Evolutionary conservation across 2,797 vertebrate genomes (phyloP), one percentile per base, ranked within the genome.

Genomic region (Amblyraja radiata): DNA sequence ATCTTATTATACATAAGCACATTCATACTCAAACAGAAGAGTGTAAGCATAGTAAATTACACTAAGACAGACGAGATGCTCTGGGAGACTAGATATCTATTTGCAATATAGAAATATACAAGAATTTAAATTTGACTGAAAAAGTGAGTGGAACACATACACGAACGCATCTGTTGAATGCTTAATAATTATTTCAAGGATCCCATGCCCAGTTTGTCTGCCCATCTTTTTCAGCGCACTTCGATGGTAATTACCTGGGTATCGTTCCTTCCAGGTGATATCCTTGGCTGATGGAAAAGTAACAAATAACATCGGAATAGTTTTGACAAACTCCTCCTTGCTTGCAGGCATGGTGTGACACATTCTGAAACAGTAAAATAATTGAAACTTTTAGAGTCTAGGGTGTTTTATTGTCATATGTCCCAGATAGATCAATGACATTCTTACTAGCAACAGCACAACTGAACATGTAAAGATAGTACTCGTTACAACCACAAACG

Each of bases 281-380:
- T 98, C 98, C 96, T 98, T 98, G 94, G 97, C 95, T 0, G 97
- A 97, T 0, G 97, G 97, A 93, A 97, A 96, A 32, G 97, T 98
- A 94, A 98, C 95, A 93, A 97, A 97, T 96, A 98, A 97, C 97
- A 98, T 97, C 93, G 97, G 97, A 86, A 98, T 94, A 94, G 97
- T 97, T 2, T 97, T 97, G 0, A 97, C 97, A 6, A 98, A 96
- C 0, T 98, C 97, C 0, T 98, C 97, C 93, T 96, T 97, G 93
- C 94, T 95, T 94, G 97, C 25, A 39, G 95, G 95, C 46, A 96
- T 94, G 73, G 96, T 98, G 0, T 93, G 94, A 0, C 96, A 96
- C 97, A 97, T 97, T 94, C 97, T 98, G 94, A 0, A 80, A 68
- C 39, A 1, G 28, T 11, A 46, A 28, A 65, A 14, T 7, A 18